These are phyloP conservation scores for Phrynosoma blainvillii DNA, from an alignment of 2,113 vertebrate species.

Conservation along the genomic window DNA sequence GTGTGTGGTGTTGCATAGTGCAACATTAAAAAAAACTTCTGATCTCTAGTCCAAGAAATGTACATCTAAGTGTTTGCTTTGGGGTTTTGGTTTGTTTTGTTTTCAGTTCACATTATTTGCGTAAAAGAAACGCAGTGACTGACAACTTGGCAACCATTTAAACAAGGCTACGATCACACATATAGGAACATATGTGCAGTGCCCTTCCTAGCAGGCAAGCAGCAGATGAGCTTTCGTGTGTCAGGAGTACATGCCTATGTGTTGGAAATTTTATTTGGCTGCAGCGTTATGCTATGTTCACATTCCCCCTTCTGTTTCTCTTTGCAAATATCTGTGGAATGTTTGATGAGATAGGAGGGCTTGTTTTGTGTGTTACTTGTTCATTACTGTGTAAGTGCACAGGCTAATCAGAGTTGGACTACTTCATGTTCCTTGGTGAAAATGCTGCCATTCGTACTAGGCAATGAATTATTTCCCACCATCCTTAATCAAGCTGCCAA, in stretches of 20 bases:
- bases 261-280: slow-evolving; percentile 59
- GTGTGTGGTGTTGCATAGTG: not conserved
- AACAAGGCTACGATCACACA: slow-evolving; percentile 33
- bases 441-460: slow-evolving; percentile 59
- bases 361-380: slow-evolving; percentile 70
- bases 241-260: slow-evolving; percentile 54
- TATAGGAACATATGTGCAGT: not conserved
- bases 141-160: slow-evolving; percentile 66
- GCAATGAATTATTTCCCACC: slow-evolving; percentile 64
- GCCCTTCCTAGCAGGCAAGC: not conserved
- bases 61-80: not conserved
- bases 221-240: slow-evolving; percentile 35
- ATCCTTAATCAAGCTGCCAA: slow-evolving; percentile 57
- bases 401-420: slow-evolving; percentile 68
- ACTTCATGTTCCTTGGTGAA: slow-evolving; percentile 63
- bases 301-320: slow-evolving; percentile 67
- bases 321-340: slow-evolving; percentile 69
- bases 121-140: slow-evolving; percentile 60
- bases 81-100: slow-evolving; percentile 3
- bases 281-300: slow-evolving; percentile 46
- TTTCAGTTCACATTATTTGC: slow-evolving; percentile 61
- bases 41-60: not conserved
- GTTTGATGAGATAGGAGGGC: slow-evolving; percentile 63
- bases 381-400: slow-evolving; percentile 68
- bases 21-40: not conserved